Evolutionary conservation across 2,888 invertebrate genomes (phyloP).

Genomic region (Cosmorhoe ocellata): DNA sequence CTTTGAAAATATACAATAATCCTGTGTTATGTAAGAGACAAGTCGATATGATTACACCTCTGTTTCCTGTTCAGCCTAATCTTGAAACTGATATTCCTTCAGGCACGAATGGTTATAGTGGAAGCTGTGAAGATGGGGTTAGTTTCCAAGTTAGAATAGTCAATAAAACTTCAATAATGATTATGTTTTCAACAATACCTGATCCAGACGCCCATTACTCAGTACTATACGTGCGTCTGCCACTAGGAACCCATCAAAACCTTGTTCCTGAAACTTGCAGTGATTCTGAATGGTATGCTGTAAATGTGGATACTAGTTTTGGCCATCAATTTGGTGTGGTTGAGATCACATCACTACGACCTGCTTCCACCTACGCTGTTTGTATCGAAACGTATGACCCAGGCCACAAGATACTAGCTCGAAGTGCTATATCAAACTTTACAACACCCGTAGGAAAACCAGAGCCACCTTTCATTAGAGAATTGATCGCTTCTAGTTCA

Average conservation of each 20-base stretch:
- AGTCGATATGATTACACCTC: conserved; percentile 73
- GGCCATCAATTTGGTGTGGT: conserved; percentile 41
- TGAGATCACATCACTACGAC: conserved; percentile 50
- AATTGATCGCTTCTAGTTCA: conserved; percentile 57
- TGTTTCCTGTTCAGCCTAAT: conserved; percentile 49
- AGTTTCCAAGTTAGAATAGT: conserved; percentile 49
- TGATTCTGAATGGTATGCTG: conserved; percentile 63
- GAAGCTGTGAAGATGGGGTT: conserved; percentile 57
- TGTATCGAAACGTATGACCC: conserved; percentile 67
- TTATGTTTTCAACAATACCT: conserved; percentile 49
- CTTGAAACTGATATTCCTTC: conserved; percentile 49
- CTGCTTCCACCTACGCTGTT: conserved; percentile 67
- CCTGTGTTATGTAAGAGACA: conserved; percentile 88
- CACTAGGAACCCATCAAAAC: conserved; percentile 43
- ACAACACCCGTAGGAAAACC: conserved; percentile 64
- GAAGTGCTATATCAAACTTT: conserved; percentile 63
- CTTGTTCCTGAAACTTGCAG: conserved; percentile 69
- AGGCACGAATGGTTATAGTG: conserved; percentile 65
- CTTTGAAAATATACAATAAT: conserved; percentile 89
- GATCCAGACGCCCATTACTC: conserved; percentile 54
- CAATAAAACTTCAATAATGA: conserved; percentile 57
- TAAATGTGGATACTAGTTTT: conserved; percentile 41
- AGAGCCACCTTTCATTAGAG: conserved; percentile 66
- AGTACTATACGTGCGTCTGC: conserved; percentile 60
- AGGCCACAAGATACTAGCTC: conserved; percentile 43